These are phyloP conservation scores for Bos indicus DNA, from an alignment of 2,113 vertebrate genomes.

Conservation along the genomic window DNA sequence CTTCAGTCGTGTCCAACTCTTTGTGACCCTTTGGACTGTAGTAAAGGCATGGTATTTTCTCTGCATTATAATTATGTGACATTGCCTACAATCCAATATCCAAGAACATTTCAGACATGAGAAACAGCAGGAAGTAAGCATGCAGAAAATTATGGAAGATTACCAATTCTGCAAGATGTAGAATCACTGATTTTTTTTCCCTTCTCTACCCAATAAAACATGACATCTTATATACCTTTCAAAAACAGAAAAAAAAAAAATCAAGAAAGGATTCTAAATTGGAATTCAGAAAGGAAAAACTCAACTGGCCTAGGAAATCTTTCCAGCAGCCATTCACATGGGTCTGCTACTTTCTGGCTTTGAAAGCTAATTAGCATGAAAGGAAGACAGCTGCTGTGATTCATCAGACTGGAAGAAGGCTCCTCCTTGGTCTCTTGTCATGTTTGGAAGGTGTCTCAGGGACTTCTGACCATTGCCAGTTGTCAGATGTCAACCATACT, in stretches of 20 bases:
- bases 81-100: background rate
- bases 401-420: rapidly evolving
- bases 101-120: background rate
- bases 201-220: background rate
- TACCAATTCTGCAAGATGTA: background rate
- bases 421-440: background rate
- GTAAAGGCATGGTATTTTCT: background rate
- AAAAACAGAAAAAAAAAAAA: background rate
- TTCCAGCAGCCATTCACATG: background rate
- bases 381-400: background rate
- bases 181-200: background rate
- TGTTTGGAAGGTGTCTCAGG: background rate
- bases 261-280: background rate
- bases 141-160: background rate
- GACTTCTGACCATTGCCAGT: background rate
- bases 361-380: background rate
- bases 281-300: background rate
- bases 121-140: background rate
- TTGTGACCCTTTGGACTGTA: background rate
- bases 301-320: background rate
- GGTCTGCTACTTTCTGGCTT: background rate
- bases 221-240: background rate
- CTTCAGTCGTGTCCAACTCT: background rate
- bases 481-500: background rate
- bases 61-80: background rate